Percentiles rank a stretch among this genome's conserved stretches.
Evolutionary conservation across 2,797 vertebrate species (phyloP).

Genomic region (Orestias chungarensis): DNA sequence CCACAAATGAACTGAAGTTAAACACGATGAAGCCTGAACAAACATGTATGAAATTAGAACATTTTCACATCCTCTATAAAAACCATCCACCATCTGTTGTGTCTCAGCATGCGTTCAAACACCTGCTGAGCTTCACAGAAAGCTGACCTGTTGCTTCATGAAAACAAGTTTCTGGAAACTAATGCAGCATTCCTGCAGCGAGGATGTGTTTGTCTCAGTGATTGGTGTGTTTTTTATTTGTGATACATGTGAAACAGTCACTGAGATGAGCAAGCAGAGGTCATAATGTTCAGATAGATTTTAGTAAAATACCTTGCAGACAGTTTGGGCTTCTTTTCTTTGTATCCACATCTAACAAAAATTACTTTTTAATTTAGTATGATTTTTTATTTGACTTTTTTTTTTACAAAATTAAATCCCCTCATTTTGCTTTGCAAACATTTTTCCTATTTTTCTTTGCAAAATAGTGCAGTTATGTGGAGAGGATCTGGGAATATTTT

Average conservation of each 20-base stretch:
- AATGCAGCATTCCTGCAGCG: slow-evolving; percentile 27
- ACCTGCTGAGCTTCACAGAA: slow-evolving; percentile 25
- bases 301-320: slow-evolving; percentile 1
- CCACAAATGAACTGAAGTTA: background rate
- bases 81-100: background rate
- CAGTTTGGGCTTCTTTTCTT: background rate
- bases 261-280: slow-evolving; percentile 34
- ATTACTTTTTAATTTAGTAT: too few relatives aligned
- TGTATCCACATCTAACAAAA: too few relatives aligned
- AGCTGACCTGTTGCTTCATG: slow-evolving; percentile 37
- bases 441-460: too few relatives aligned
- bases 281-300: background rate
- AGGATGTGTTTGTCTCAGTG: slow-evolving; percentile 48
- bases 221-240: slow-evolving; percentile 7
- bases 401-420: too few relatives aligned
- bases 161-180: slow-evolving; percentile 36
- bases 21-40: background rate
- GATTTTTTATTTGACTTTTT: too few relatives aligned
- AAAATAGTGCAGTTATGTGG: too few relatives aligned
- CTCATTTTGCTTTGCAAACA: background rate
- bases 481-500: too few relatives aligned
- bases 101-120: slow-evolving; percentile 1
- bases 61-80: background rate
- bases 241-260: slow-evolving; percentile 56
- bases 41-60: slow-evolving; percentile 7